A percentile compares a stretch with the other conserved stretches of the same genome.
Conservation (phyloP, 2,113 vertebrate species). For the Coptodon bakossiorum region DNA sequence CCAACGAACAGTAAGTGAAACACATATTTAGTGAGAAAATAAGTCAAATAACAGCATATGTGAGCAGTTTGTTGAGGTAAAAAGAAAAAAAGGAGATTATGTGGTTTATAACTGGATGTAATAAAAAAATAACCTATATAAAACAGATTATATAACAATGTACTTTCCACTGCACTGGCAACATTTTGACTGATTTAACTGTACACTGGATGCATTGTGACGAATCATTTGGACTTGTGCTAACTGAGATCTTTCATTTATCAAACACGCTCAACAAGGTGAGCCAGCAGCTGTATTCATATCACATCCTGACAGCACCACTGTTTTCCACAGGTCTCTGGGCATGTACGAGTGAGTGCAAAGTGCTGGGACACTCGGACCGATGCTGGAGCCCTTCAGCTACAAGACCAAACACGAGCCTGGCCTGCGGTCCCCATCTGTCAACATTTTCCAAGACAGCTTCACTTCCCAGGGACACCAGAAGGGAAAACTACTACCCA, state of each 20-base stretch:
- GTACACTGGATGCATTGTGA: not conserved
- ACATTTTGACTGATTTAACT: not conserved
- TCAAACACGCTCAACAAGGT: not conserved
- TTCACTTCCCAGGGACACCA: conserved; percentile 83
- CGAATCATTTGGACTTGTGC: not conserved
- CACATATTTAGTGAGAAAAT: not conserved
- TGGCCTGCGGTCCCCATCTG: conserved; percentile 67
- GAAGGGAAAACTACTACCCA: conserved; percentile 85
- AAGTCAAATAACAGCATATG: not conserved
- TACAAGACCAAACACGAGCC: conserved; percentile 70
- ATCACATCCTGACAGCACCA: not conserved
- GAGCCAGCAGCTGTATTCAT: not conserved
- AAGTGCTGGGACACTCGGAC: conserved; percentile 93
- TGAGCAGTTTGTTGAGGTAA: not conserved
- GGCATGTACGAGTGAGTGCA: conserved; percentile 95
- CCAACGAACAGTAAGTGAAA: conserved; percentile 80
- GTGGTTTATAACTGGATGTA: not conserved
- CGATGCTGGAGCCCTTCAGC: conserved; percentile 96
- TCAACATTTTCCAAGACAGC: conserved; percentile 92
- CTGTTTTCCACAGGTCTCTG: conserved; percentile 79
- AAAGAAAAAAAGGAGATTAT: not conserved
- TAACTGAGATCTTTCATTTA: not conserved
- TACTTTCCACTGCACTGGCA: not conserved
- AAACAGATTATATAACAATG: not conserved
- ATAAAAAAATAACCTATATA: not conserved